Conservation (phyloP, 2,113 vertebrate genomes). For the Naja naja region DNA sequence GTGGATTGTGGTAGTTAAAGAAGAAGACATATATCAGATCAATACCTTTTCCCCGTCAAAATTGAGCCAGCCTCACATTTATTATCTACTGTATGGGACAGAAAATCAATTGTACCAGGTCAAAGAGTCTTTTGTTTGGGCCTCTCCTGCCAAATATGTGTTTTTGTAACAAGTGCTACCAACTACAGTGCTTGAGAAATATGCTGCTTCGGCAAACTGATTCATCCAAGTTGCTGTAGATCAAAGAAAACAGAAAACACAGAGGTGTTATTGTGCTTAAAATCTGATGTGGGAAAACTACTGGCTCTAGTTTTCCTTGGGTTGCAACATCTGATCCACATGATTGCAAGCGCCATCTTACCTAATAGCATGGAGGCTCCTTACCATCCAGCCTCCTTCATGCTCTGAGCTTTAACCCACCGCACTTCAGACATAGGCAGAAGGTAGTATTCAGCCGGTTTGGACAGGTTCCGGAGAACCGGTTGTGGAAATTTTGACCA, state of each 20-base stretch:
- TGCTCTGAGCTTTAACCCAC: too few species aligned
- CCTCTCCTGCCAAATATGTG: neutral
- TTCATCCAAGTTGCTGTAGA: neutral
- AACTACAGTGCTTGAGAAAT: neutral
- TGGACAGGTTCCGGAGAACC: too few species aligned
- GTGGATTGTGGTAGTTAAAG: neutral
- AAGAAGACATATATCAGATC: neutral
- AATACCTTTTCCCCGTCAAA: neutral
- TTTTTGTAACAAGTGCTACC: neutral
- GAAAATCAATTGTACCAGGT: conserved; percentile 21
- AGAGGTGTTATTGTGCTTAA: neutral
- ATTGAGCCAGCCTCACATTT: neutral
- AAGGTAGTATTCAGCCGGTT: too few species aligned
- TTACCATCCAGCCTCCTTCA: too few species aligned
- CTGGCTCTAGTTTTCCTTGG: neutral
- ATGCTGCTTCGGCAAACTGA: neutral
- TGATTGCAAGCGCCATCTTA: neutral
- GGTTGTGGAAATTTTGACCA: too few species aligned
- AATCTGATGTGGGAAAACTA: neutral
- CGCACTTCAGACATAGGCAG: too few species aligned
- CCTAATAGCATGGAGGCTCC: neutral
- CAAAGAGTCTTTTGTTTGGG: neutral
- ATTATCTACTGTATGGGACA: neutral
- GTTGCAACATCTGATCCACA: neutral
- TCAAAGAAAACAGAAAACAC: neutral